A percentile compares a stretch with the other conserved stretches of the same genome.
phyloP scores from a whole-genome alignment of 2,888 invertebrate genomes.

The Chymomyza amoena region DNA sequence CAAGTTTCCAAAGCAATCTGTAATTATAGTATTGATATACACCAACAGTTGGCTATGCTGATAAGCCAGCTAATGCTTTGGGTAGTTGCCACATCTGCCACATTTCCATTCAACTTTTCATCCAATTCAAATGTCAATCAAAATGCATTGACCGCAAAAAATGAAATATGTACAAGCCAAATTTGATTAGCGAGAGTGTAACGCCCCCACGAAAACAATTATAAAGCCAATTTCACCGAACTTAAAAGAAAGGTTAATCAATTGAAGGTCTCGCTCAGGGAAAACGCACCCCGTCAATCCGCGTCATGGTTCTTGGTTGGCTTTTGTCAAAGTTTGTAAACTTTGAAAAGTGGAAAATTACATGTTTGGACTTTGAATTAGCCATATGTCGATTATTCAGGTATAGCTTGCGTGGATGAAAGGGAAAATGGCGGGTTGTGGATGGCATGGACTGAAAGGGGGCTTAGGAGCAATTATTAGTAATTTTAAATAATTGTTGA shows the following conservation, averaged over 20 bases:
- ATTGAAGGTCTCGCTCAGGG: constrained; percentile 27
- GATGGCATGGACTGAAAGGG: too few species aligned
- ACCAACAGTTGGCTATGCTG: not conserved
- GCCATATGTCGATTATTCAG: constrained; percentile 48
- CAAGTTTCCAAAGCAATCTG: not conserved
- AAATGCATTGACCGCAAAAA: constrained; percentile 26
- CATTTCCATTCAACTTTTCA: not conserved
- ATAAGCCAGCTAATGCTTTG: not conserved
- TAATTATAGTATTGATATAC: not conserved
- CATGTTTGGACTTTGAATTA: constrained; percentile 51
- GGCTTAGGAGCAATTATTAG: too few species aligned
- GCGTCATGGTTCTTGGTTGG: constrained; percentile 28
- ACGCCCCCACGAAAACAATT: constrained; percentile 42
- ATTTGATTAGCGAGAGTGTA: constrained; percentile 21
- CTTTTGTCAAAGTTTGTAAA: constrained; percentile 42
- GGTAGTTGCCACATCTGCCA: constrained; percentile 26
- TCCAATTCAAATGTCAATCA: constrained; percentile 12
- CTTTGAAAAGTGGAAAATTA: constrained; percentile 48
- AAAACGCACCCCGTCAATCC: constrained; percentile 30
- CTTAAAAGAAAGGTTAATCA: constrained; percentile 49
- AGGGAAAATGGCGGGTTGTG: not conserved
- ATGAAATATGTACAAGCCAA: not conserved
- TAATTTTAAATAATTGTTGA: too few species aligned
- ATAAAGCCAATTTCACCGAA: constrained; percentile 46
- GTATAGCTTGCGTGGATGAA: not conserved